Evolutionary conservation across 2,888 invertebrate genomes (phyloP).

Genomic region (Drosophila dives): DNA sequence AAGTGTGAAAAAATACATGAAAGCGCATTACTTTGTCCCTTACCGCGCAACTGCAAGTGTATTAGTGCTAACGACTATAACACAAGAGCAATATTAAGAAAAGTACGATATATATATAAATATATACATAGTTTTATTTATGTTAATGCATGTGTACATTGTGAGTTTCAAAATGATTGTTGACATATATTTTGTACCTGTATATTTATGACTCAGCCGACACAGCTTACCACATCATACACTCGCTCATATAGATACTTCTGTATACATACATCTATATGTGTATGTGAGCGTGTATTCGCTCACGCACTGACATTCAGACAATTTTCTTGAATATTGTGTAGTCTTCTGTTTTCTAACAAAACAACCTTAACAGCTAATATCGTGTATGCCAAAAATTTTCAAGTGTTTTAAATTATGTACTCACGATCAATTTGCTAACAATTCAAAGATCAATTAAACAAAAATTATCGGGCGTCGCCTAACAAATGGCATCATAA

Average conservation of each 20-base stretch:
- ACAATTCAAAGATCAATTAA: slow-evolving; percentile 4
- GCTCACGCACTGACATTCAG: slow-evolving; percentile 19
- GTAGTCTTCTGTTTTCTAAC: slow-evolving; percentile 17
- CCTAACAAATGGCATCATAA: slow-evolving; percentile 30
- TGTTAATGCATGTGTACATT: slow-evolving; percentile 1
- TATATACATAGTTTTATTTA: slow-evolving; percentile 1
- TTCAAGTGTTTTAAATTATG: not conserved
- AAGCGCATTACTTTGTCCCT: slow-evolving; percentile 10
- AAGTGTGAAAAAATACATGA: slow-evolving; percentile 39
- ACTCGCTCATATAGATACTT: slow-evolving; percentile 1
- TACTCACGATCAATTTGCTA: slow-evolving; percentile 18
- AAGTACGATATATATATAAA: not conserved
- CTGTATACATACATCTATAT: slow-evolving; percentile 1
- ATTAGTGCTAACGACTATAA: slow-evolving; percentile 24
- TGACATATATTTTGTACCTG: slow-evolving; percentile 2
- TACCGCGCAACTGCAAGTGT: slow-evolving; percentile 54
- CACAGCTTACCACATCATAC: slow-evolving; percentile 8
- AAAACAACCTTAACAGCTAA: not conserved
- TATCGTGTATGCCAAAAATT: not conserved
- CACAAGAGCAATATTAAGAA: slow-evolving; percentile 16
- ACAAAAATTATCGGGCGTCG: slow-evolving; percentile 42
- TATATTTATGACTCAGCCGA: slow-evolving; percentile 39
- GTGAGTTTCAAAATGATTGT: slow-evolving; percentile 2
- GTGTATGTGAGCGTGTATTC: slow-evolving; percentile 10
- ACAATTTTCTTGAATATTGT: slow-evolving; percentile 18